phyloP scores from a whole-genome alignment of 2,113 vertebrate species.

The Rhabdornis inornatus region DNA sequence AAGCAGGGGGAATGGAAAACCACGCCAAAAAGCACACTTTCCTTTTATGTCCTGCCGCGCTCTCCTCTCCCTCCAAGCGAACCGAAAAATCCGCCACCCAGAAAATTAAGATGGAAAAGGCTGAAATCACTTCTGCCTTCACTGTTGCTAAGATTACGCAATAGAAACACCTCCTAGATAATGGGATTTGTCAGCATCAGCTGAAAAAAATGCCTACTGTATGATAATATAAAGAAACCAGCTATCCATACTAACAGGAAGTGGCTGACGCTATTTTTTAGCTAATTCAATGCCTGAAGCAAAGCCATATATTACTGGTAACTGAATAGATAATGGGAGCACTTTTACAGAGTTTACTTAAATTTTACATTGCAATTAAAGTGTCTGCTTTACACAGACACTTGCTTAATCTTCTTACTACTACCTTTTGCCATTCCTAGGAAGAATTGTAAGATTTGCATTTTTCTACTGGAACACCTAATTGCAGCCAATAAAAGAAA shows the following conservation, averaged over 20 bases:
- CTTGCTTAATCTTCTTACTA: background rate
- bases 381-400: background rate
- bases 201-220: background rate
- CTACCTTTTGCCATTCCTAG: background rate
- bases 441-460: background rate
- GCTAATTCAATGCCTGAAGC: background rate
- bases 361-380: background rate
- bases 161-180: background rate
- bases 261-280: background rate
- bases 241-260: background rate
- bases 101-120: conserved; percentile 3
- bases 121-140: background rate
- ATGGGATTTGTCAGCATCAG: conserved; percentile 13
- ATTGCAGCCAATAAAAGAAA: background rate
- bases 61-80: background rate
- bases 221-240: background rate
- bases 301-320: background rate
- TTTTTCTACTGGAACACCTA: background rate
- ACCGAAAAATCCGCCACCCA: background rate
- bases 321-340: background rate
- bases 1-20: background rate
- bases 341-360: background rate
- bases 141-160: background rate
- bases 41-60: background rate
- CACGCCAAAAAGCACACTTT: background rate